Percentiles rank a stretch among this genome's conserved stretches.
Conservation (phyloP, 2,113 vertebrate species). For the Lycaon pictus region DNA sequence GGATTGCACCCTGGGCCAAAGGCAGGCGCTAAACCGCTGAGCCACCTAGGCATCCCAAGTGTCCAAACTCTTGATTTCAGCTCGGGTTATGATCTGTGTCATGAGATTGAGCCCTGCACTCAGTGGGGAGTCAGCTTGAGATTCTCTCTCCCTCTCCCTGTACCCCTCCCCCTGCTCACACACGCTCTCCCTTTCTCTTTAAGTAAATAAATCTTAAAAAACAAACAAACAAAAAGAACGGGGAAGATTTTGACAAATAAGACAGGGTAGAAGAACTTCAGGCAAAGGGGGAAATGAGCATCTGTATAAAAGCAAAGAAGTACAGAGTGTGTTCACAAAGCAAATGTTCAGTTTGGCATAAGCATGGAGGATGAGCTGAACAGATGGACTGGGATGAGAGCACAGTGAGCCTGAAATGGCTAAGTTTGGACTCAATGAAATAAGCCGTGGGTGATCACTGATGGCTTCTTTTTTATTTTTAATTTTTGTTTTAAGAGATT, state of each 20-base stretch:
- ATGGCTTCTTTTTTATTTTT: background rate
- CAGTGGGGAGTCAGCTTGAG: background rate
- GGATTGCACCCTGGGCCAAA: no score
- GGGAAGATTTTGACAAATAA: background rate
- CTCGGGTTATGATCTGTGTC: no score
- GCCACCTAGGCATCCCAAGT: background rate
- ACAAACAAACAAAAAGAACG: background rate
- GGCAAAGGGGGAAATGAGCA: background rate
- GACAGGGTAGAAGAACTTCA: background rate
- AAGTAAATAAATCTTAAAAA: background rate
- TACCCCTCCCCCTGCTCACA: background rate
- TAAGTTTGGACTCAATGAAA: background rate
- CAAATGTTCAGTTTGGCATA: background rate
- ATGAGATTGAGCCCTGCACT: no score
- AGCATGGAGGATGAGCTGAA: background rate
- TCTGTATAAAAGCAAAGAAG: background rate
- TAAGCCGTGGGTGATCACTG: background rate
- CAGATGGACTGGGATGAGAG: background rate
- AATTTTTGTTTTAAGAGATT: slow-evolving; percentile 24
- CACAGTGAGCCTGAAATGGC: background rate
- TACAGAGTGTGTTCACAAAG: background rate
- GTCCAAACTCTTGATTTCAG: background rate
- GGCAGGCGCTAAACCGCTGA: no score
- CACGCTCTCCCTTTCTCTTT: background rate
- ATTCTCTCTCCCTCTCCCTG: background rate